A percentile compares a stretch with the other conserved stretches of the same genome.
phyloP scores from a whole-genome alignment of 1,140 invertebrate genomes.

The Hirudo medicinalis region DNA sequence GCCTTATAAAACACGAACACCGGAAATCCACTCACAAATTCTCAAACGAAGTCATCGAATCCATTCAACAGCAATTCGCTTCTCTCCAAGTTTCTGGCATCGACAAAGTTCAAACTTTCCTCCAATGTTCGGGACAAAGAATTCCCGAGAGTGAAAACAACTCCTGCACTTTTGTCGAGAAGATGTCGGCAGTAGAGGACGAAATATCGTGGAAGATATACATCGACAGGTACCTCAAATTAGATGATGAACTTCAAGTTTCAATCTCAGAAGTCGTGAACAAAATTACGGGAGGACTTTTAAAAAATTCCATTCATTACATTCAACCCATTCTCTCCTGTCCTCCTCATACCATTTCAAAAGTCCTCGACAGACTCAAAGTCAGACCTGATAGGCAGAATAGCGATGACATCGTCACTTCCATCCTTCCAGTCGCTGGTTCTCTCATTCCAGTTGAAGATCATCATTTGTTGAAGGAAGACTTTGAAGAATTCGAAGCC shows the following conservation, averaged over 20 bases:
- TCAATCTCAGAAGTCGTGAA: slow-evolving; percentile 24
- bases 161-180: slow-evolving; percentile 23
- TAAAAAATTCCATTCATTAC: slow-evolving; percentile 24
- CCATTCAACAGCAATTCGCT: slow-evolving; percentile 20
- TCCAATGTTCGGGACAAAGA: slow-evolving; percentile 17
- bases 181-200: background rate
- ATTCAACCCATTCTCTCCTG: slow-evolving; percentile 25
- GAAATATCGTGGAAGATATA: slow-evolving; percentile 21
- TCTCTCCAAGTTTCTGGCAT: slow-evolving; percentile 22
- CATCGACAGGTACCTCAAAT: slow-evolving; percentile 13
- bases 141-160: slow-evolving; percentile 22
- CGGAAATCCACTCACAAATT: slow-evolving; percentile 19
- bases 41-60: slow-evolving; percentile 16
- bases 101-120: slow-evolving; percentile 22
- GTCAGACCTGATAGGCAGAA: slow-evolving; percentile 22
- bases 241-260: slow-evolving; percentile 24
- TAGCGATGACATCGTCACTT: background rate
- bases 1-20: slow-evolving; percentile 25
- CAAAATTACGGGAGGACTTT: slow-evolving; percentile 22
- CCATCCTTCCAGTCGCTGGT: slow-evolving; percentile 25
- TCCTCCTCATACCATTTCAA: slow-evolving; percentile 21
- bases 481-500: slow-evolving; percentile 24
- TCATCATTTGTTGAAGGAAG: slow-evolving; percentile 27
- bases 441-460: slow-evolving; percentile 25
- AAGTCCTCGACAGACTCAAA: slow-evolving; percentile 23